These are phyloP conservation scores for Trichosurus vulpecula DNA, from an alignment of 2,797 vertebrate genomes.

Conservation along the genomic window DNA sequence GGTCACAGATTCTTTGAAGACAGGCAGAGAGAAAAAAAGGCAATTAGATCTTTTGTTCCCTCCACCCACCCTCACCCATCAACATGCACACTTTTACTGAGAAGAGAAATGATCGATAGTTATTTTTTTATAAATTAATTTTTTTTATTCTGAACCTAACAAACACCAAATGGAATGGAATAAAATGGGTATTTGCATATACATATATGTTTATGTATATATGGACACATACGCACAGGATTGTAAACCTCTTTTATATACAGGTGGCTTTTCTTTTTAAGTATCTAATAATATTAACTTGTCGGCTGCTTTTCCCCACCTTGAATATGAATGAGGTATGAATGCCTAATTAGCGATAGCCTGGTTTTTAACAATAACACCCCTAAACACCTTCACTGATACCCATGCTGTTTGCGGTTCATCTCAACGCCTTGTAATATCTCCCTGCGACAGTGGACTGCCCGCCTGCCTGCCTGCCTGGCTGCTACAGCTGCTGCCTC, in stretches of 20 bases:
- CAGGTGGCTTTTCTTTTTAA: not conserved
- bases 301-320: not conserved
- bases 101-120: not conserved
- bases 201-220: not conserved
- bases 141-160: not conserved
- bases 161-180: not conserved
- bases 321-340: conserved; percentile 56
- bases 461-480: conserved; percentile 73
- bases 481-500: conserved; percentile 83
- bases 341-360: conserved; percentile 79
- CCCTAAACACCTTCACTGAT: conserved; percentile 56
- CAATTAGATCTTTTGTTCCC: conserved; percentile 45
- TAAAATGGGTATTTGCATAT: not conserved
- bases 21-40: not conserved
- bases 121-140: not conserved
- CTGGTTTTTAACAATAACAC: conserved; percentile 75
- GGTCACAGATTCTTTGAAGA: conserved; percentile 46
- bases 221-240: not conserved
- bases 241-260: not conserved
- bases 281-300: not conserved
- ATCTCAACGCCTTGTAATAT: conserved; percentile 71
- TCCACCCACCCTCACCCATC: conserved; percentile 40
- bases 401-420: conserved; percentile 72
- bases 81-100: not conserved
- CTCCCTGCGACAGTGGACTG: conserved; percentile 49